phyloP scores from a whole-genome alignment of 1,140 invertebrate species.

The Brachionus sp. region DNA sequence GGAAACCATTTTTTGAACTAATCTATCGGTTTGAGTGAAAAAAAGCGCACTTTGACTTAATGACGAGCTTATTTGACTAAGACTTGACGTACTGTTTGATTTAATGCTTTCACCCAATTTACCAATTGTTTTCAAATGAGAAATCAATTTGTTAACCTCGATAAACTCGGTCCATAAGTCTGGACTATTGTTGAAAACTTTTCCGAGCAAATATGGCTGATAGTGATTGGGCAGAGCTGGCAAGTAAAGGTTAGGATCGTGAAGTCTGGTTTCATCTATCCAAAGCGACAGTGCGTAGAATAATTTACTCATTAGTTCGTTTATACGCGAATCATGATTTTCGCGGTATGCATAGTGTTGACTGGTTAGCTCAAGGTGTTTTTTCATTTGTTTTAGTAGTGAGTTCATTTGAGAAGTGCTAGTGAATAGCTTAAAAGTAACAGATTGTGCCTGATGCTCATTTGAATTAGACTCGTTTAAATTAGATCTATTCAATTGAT shows the following conservation, averaged over 20 bases:
- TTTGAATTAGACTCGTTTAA: background rate
- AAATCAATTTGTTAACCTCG: background rate
- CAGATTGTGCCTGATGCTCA: background rate
- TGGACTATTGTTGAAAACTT: background rate
- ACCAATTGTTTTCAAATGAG: background rate
- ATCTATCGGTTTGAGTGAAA: constrained; percentile 19
- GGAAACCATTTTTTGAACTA: background rate
- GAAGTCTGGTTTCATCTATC: constrained; percentile 73
- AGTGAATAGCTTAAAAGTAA: constrained; percentile 40
- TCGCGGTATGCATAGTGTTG: constrained; percentile 61
- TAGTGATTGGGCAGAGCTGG: constrained; percentile 69
- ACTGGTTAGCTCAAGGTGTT: constrained; percentile 67
- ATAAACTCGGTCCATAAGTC: constrained; percentile 35
- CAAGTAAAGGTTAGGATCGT: constrained; percentile 68
- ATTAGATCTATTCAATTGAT: background rate
- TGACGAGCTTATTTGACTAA: background rate
- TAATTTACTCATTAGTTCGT: constrained; percentile 40
- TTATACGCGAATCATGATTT: background rate
- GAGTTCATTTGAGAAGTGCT: constrained; percentile 55
- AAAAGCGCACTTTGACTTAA: background rate
- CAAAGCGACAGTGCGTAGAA: constrained; percentile 67
- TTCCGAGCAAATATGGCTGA: constrained; percentile 50
- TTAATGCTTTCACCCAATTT: background rate
- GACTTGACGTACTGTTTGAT: background rate
- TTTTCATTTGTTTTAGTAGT: constrained; percentile 72